phyloP scores from a whole-genome alignment of 53 echinoderm and acorn worm genomes.

The Luidia sarsii region DNA sequence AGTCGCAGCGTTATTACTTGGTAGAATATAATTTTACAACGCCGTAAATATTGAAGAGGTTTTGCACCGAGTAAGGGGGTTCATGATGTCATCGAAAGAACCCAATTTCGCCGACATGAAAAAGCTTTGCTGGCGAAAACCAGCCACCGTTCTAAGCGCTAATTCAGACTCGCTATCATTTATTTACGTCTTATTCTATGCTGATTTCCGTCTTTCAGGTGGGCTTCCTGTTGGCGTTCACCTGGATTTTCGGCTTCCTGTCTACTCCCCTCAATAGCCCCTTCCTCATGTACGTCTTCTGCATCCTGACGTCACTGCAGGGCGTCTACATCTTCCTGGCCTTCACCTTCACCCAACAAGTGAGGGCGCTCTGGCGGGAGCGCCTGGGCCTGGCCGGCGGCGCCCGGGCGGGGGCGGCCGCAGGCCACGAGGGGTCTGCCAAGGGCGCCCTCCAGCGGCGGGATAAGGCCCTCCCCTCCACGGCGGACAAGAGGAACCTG shows the following conservation, averaged over 20 bases:
- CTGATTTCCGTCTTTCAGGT: too few species aligned
- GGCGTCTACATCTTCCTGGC: slow-evolving; percentile 75
- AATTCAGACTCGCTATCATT: too few species aligned
- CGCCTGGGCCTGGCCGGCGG: slow-evolving; percentile 5
- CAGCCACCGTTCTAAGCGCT: too few species aligned
- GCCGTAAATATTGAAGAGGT: too few species aligned
- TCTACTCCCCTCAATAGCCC: slow-evolving; percentile 4
- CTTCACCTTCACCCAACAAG: slow-evolving; percentile 72
- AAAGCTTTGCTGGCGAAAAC: too few species aligned
- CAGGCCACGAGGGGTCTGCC: background rate
- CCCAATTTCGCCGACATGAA: too few species aligned
- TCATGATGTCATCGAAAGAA: too few species aligned
- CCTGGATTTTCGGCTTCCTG: slow-evolving; percentile 49
- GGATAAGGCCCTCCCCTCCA: background rate
- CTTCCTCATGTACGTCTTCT: slow-evolving; percentile 69
- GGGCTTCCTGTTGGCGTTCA: slow-evolving; percentile 55
- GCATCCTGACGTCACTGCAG: slow-evolving; percentile 65
- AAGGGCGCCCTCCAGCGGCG: background rate
- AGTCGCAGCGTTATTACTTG: too few species aligned
- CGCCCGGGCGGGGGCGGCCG: background rate
- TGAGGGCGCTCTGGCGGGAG: slow-evolving; percentile 49
- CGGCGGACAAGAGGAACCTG: slow-evolving; percentile 13
- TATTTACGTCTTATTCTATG: too few species aligned
- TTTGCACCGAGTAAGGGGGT: too few species aligned
- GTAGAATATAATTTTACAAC: too few species aligned